Base-by-base conservation (phyloP, 1,140 invertebrate genomes). In the Brachionus asplanchnoidis region DNA sequence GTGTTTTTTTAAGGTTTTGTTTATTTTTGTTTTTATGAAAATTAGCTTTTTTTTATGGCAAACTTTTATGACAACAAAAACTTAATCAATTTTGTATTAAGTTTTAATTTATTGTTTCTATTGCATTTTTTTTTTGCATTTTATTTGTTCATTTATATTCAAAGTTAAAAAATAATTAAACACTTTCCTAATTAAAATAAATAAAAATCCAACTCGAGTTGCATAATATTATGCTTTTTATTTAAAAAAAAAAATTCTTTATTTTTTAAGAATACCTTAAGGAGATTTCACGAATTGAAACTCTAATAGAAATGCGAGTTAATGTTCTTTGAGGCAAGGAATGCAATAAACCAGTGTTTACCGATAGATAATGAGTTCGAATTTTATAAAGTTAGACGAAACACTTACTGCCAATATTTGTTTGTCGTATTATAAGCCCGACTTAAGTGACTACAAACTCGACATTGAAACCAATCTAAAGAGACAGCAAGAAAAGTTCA, bases 381-480 rank as follows among this genome's bases (percentile, higher is more conserved):
- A 77, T 77, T 77, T 50, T 50, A 77, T 77, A 26, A 46, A 23
- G 50, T 26, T 77, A 46, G 73, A 77, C 23, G 73, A 77, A 26
- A 77, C 73, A 26, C 20, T 77, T 8, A 82, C 36, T 46, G 32
- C 79, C 9, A 82, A 82, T 46, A 46, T 65, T 60, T 82, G 79
- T n/a, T 68, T 82, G 53, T 82, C 79, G 40, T 82, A 65, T 82
- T 82, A 82, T 32, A 82, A 65, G 17, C 53, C 53, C 6, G 79
- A 82, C n/a, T 65, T 82, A 6, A 82, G 40, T 26, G 65, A 68
- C 5, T 60, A 12, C 12, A 82, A 68, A 11, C 20, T 42, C 50
- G 53, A 65, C 40, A 68, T 17, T 23, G 65, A 65, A 17, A n/a
- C 12, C 40, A 82, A 82, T 46, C 11, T 60, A 5, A 68, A 82